Conservation (phyloP, 2,113 vertebrate species). For the Chloropsis cyanopogon region DNA sequence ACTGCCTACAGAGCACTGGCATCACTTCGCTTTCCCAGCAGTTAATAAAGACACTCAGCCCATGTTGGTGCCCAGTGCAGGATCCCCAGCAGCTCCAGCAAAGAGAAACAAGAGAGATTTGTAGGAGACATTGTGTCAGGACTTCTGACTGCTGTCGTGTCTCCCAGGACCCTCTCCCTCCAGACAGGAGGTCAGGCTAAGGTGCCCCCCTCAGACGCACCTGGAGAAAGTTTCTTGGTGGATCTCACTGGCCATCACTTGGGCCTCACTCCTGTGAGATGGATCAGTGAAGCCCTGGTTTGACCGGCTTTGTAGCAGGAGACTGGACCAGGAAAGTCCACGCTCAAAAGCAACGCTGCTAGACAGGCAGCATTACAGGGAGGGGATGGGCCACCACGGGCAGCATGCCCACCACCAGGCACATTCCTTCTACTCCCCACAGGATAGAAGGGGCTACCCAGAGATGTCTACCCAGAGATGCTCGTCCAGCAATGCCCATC, state of each 20-base stretch:
- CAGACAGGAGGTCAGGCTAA: background rate
- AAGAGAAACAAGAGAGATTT: background rate
- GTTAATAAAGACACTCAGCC: background rate
- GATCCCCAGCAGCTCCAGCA: too few relatives aligned
- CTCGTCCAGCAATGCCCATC: background rate
- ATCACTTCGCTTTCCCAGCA: background rate
- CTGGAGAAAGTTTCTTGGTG: background rate
- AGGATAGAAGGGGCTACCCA: background rate
- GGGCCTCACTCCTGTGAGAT: fast-evolving
- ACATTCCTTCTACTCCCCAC: background rate
- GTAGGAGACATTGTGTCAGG: fast-evolving
- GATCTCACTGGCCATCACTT: background rate
- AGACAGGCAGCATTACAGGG: background rate
- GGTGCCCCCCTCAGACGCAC: background rate
- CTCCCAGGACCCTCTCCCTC: too few relatives aligned
- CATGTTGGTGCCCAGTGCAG: background rate
- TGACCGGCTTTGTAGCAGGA: background rate
- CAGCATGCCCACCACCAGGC: background rate
- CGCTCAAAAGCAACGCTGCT: background rate
- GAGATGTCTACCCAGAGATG: background rate
- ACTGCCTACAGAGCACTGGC: background rate
- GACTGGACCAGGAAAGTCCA: too few relatives aligned
- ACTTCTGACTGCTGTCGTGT: background rate
- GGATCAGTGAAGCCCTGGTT: background rate
- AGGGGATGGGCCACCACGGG: fast-evolving